Percentiles rank a stretch among this genome's conserved stretches.
These are phyloP conservation scores for Conistra vaccinii DNA, from an alignment of 2,888 invertebrate genomes.

Conservation along the genomic window DNA sequence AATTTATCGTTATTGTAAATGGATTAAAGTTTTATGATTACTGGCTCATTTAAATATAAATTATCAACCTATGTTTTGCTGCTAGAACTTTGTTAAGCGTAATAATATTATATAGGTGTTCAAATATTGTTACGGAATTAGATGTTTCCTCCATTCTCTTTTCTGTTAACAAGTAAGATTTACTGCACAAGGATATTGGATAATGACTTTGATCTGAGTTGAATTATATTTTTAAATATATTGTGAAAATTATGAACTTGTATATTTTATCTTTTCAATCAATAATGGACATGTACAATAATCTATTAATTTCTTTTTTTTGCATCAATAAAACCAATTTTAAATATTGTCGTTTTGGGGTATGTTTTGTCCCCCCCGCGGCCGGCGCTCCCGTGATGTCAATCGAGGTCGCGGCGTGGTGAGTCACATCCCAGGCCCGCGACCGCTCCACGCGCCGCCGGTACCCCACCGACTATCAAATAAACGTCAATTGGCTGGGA, in stretches of 20 bases:
- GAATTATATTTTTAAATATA: constrained; percentile 90
- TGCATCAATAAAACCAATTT: constrained; percentile 90
- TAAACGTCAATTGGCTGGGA: constrained; percentile 84
- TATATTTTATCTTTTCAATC: constrained; percentile 90
- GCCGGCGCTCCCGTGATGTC: constrained; percentile 69
- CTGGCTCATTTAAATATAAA: constrained; percentile 88
- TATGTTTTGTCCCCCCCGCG: constrained; percentile 76
- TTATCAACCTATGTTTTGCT: constrained; percentile 86
- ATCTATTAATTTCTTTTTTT: constrained; percentile 87
- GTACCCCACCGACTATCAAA: constrained; percentile 78
- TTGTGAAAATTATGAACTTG: constrained; percentile 88
- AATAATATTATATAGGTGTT: constrained; percentile 89
- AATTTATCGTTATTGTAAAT: constrained; percentile 89
- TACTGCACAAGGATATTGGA: constrained; percentile 91
- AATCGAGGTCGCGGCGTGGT: constrained; percentile 70
- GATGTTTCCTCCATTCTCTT: constrained; percentile 87
- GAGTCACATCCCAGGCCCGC: constrained; percentile 77
- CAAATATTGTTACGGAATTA: constrained; percentile 90
- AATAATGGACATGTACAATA: constrained; percentile 90
- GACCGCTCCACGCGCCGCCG: constrained; percentile 60
- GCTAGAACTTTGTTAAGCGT: constrained; percentile 88
- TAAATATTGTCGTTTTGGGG: constrained; percentile 83
- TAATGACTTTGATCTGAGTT: constrained; percentile 89
- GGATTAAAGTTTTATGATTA: constrained; percentile 87
- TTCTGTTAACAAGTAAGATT: constrained; percentile 87